Evolutionary conservation across 2,888 invertebrate genomes (phyloP), one percentile per base, ranked within the genome.

Genomic region (Drosophila niveifrons): DNA sequence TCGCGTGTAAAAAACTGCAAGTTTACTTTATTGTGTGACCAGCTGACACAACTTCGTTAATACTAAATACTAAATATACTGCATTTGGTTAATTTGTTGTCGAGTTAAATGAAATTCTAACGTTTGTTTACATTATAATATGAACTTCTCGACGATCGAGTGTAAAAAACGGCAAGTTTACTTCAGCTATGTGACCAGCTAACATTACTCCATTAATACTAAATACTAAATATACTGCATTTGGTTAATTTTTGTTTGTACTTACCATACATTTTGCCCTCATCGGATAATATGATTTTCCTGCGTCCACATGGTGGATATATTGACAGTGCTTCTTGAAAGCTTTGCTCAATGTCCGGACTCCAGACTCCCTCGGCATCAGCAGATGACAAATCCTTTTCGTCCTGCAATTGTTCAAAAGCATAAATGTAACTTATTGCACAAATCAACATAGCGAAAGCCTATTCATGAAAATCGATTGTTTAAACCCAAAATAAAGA

Each of bases 221-320:
- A 23, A 23, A 23, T 23, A 23, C 23, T 23, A 23, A 23, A 23
- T 23, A 23, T 23, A 23, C 28, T 65, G 29, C 28, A 46, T 13
- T 36, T n/a, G n/a, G n/a, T n/a, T n/a, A n/a, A n/a, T n/a, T n/a
- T 50, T 4, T 36, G 11, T 10, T 23, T 11, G 29, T 57, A 97
- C 98, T 97, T 94, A 99, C 99, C 99, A 95, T 99, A 99, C 99
- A 99, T 99, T 96, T 99, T 99, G 92, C 99, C 99, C 94, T 99
- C 99, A 93, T 99, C 99, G 89, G 98, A 98, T 90, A 99, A 96
- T 90, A 99, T 99, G 93, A 99, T 99, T 95, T 99, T 99, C 93
- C 99, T 95, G 90, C 99, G 94, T 82, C 99, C 99, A 93, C 99
- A 99, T 77, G 99, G 99, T 73, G 99, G 99, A 94, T 99, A 99